Conservation (phyloP, 2,888 invertebrate species). For the Phalera bucephala region DNA sequence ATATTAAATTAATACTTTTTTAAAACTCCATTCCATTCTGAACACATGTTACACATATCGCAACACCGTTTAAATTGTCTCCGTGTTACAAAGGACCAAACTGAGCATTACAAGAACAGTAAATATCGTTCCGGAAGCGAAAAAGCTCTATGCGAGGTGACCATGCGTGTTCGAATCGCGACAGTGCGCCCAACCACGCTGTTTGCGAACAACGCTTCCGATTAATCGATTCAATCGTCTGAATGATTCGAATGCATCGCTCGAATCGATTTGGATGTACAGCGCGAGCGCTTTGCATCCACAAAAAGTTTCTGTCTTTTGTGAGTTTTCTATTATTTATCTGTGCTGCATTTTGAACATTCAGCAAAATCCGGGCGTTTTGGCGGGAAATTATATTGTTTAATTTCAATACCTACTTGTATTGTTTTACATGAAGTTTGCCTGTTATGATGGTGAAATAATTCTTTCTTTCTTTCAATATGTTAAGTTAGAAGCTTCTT, state of each 20-base stretch:
- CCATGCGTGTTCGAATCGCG: slow-evolving; percentile 36
- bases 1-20: no score
- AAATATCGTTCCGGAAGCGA: slow-evolving; percentile 18
- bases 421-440: no score
- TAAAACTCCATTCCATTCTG: no score
- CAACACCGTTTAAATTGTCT: no score
- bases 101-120: background rate
- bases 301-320: background rate
- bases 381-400: no score
- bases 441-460: no score
- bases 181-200: slow-evolving; percentile 31
- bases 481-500: no score
- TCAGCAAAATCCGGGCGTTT: no score
- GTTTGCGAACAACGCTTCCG: slow-evolving; percentile 54
- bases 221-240: slow-evolving; percentile 66
- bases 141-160: slow-evolving; percentile 34
- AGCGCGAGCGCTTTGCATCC: slow-evolving; percentile 2
- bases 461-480: no score
- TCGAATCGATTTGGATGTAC: slow-evolving; percentile 16
- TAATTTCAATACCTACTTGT: no score
- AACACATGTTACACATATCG: no score
- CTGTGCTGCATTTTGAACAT: background rate
- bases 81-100: no score
- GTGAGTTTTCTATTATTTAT: background rate
- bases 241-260: slow-evolving; percentile 58